Conservation (phyloP, 2,113 vertebrate genomes). For the Campylomormyrus numenius region DNA sequence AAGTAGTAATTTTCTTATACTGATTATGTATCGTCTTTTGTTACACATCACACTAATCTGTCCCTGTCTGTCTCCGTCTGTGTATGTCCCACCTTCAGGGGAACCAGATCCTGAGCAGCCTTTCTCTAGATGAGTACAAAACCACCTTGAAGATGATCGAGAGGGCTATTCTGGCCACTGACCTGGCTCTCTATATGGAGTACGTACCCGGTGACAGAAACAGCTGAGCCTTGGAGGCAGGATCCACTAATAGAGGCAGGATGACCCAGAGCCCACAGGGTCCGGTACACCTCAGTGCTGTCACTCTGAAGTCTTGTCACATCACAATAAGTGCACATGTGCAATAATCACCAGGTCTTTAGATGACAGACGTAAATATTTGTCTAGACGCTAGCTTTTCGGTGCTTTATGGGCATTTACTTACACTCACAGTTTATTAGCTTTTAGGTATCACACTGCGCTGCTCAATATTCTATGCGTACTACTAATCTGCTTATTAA, state of each 20-base stretch:
- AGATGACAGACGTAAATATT: background rate
- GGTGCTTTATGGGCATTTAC: background rate
- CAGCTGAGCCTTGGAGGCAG: conserved; percentile 24
- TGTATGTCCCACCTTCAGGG: conserved; percentile 58
- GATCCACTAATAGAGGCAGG: background rate
- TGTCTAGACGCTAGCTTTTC: background rate
- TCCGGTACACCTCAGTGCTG: background rate
- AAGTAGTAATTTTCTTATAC: background rate
- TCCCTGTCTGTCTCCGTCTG: background rate
- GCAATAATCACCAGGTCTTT: background rate
- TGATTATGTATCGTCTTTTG: background rate
- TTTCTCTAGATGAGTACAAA: conserved; percentile 93
- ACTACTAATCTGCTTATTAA: background rate
- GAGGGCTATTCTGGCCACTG: conserved; percentile 91
- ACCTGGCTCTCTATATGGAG: conserved; percentile 92
- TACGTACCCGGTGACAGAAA: conserved; percentile 60
- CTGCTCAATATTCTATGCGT: background rate
- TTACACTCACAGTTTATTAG: background rate
- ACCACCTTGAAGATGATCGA: conserved; percentile 89
- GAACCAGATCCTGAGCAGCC: conserved; percentile 88
- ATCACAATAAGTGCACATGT: background rate
- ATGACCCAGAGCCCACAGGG: background rate
- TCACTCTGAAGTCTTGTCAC: background rate
- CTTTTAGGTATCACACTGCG: background rate
- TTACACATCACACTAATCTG: background rate